phyloP scores from a whole-genome alignment of 2,113 vertebrate species.

The Pelusios castaneus region DNA sequence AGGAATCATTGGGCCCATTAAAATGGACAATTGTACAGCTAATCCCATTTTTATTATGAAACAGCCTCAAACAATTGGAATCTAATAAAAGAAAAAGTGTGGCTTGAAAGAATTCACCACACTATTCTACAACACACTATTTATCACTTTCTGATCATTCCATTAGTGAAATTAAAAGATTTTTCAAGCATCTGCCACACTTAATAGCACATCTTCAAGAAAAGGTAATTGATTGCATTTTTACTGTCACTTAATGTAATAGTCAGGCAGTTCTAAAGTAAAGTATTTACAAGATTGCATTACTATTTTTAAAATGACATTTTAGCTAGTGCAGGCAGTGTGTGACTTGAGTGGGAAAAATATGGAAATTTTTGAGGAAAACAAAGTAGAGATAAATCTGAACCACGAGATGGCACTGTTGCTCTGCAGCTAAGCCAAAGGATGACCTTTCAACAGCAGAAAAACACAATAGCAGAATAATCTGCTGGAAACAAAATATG shows the following conservation, averaged over 20 bases:
- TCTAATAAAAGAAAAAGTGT: neutral
- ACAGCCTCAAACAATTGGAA: neutral
- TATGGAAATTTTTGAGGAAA: accelerated
- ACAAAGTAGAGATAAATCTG: neutral
- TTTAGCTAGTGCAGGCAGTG: accelerated
- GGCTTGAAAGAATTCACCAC: neutral
- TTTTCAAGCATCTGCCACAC: neutral
- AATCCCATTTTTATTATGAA: neutral
- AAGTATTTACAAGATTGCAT: no score
- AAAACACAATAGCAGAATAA: accelerated
- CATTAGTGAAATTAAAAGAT: neutral
- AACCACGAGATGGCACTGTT: constrained; percentile 42
- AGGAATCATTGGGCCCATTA: neutral
- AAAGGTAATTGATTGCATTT: neutral
- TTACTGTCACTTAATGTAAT: neutral
- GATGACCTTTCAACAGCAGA: no score
- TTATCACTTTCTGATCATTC: neutral
- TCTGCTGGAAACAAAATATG: accelerated
- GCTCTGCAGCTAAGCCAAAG: neutral
- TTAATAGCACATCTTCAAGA: neutral
- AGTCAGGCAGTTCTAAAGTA: neutral
- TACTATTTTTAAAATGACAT: neutral
- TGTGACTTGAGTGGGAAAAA: accelerated
- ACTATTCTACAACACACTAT: neutral
- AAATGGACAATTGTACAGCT: neutral